phyloP scores from a whole-genome alignment of 2,888 invertebrate genomes.

The Diploptera punctata region DNA sequence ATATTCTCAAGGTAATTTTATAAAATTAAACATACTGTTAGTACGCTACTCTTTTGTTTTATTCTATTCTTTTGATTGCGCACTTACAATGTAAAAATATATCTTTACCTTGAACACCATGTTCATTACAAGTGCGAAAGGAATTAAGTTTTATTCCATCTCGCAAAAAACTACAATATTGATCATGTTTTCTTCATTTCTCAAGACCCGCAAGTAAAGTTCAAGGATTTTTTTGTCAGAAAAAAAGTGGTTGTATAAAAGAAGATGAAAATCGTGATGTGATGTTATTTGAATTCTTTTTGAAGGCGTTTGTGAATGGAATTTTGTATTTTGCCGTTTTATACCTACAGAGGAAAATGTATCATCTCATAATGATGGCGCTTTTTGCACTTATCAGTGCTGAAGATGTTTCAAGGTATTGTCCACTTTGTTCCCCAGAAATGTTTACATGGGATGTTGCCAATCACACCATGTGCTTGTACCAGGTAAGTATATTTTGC shows the following conservation, averaged over 20 bases:
- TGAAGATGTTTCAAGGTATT: neutral
- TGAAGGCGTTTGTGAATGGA: no score
- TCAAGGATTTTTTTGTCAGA: neutral
- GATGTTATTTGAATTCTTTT: no score
- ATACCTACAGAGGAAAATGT: no score
- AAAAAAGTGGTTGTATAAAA: neutral
- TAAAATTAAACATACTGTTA: no score
- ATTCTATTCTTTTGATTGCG: no score
- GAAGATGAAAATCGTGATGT: neutral
- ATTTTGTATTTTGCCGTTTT: no score
- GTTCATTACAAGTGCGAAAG: neutral
- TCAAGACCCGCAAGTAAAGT: neutral
- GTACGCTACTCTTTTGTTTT: no score
- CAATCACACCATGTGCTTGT: neutral
- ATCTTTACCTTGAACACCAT: neutral
- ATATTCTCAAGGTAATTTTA: no score
- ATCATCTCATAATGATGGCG: neutral
- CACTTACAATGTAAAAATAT: no score
- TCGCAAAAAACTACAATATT: neutral
- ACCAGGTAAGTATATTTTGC: neutral
- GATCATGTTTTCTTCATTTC: conserved; percentile 1
- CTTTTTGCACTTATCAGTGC: neutral
- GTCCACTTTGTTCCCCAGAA: neutral
- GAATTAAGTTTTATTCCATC: neutral
- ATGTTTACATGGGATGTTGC: neutral